Base-by-base conservation (phyloP, 2,888 invertebrate genomes). In the Trachelus stipa region DNA sequence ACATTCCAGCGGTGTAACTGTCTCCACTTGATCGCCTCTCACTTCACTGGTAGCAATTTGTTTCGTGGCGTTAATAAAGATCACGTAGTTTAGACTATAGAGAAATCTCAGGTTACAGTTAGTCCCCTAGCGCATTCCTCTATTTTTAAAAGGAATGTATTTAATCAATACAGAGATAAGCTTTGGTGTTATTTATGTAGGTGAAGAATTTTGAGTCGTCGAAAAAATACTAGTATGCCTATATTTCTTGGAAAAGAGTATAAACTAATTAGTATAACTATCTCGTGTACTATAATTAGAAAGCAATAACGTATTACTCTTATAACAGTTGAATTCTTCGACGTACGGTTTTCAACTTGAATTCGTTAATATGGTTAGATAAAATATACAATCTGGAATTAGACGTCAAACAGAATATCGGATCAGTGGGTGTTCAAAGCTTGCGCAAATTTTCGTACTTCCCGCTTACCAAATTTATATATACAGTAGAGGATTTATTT, bases 1-100 rank as follows among this genome's bases (percentile, higher is more conserved):
- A 77, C 85, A 87, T 87, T 87, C 86, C 86, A 80, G 79, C 81
- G 82, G 82, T 83, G 78, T 81, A 84, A 85, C 83, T 83, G 80
- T 82, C 82, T 82, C 81, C 76, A 77, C 79, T 81, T 80, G 83
- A 82, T 86, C 81, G 80, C 83, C 82, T 84, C 83, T 83, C 83
- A 85, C 84, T 82, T 34, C 81, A 56, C 56, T 56, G 56, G 56
- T 56, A 56, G 56, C 56, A 56, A 56, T 56, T 56, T 56, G 56
- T 9, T 56, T 56, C 56, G 23, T 56, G 56, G 56, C 56, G 56
- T 56, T 56, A 56, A 56, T 56, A 56, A 56, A 56, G 56, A 56
- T 56, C 56, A 56, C 9, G 56, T 56, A 56, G 56, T 23, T 56
- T 56, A 56, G 56, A 56, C 56, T 23, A 56, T 56, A 56, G 23